Evolutionary conservation across 2,113 vertebrate genomes (phyloP).

Genomic region (human): GRCh38 chr12:89226501-89227000

Average conservation of each 20-base stretch:
- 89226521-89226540: slow-evolving; percentile 25
- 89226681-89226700: neutral
- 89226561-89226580: neutral
- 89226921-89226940: neutral
- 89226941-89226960: slow-evolving; percentile 26
- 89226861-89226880: neutral
- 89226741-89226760: neutral
- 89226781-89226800: neutral
- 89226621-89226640: slow-evolving; percentile 4
- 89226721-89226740: slow-evolving; percentile 30
- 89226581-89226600: neutral
- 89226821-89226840: neutral
- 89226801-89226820: slow-evolving; percentile 47
- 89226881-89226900: slow-evolving; percentile 13
- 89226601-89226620: neutral
- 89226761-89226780: neutral
- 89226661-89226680: slow-evolving; percentile 3
- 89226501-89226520: slow-evolving; percentile 36
- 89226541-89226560: neutral
- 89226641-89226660: neutral
- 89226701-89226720: neutral
- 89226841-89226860: slow-evolving; percentile 26
- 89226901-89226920: neutral
- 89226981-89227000: neutral
- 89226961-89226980: neutral